These are phyloP conservation scores for Pterostichus niger DNA, from an alignment of 2,888 invertebrate genomes.

Conservation along the genomic window DNA sequence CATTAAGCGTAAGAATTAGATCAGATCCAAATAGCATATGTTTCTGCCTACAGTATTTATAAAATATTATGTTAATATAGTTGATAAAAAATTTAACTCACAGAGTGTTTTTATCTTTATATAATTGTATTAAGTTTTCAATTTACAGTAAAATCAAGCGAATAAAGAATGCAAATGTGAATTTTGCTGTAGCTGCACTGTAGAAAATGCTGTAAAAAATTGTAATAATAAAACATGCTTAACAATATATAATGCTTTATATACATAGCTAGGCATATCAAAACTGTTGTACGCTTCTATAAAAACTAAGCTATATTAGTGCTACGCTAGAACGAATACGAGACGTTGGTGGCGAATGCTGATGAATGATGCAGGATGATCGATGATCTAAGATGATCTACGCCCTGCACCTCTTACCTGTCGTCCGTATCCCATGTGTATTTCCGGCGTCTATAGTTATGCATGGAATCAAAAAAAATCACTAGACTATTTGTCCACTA, in stretches of 20 bases:
- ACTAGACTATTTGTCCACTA: slow-evolving; percentile 50
- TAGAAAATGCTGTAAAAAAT: neutral
- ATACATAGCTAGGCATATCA: slow-evolving; percentile 16
- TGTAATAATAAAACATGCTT: neutral
- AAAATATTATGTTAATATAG: no score
- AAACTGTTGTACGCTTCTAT: neutral
- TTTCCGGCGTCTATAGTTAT: slow-evolving; percentile 77
- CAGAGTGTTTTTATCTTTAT: no score
- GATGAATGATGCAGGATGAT: slow-evolving; percentile 43
- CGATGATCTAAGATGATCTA: slow-evolving; percentile 40
- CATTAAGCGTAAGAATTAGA: no score
- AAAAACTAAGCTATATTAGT: neutral
- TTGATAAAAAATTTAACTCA: no score
- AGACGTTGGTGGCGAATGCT: neutral
- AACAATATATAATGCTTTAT: slow-evolving; percentile 15
- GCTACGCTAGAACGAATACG: slow-evolving; percentile 8
- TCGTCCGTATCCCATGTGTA: slow-evolving; percentile 80
- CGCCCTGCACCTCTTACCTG: slow-evolving; percentile 75
- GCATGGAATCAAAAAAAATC: slow-evolving; percentile 66
- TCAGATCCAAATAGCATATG: no score
- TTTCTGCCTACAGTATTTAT: no score
- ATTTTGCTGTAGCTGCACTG: neutral
- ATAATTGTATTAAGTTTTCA: no score
- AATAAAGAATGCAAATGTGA: neutral
- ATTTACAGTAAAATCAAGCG: neutral